phyloP scores from a whole-genome alignment of 2,113 vertebrate genomes.

The Burhinus bistriatus region DNA sequence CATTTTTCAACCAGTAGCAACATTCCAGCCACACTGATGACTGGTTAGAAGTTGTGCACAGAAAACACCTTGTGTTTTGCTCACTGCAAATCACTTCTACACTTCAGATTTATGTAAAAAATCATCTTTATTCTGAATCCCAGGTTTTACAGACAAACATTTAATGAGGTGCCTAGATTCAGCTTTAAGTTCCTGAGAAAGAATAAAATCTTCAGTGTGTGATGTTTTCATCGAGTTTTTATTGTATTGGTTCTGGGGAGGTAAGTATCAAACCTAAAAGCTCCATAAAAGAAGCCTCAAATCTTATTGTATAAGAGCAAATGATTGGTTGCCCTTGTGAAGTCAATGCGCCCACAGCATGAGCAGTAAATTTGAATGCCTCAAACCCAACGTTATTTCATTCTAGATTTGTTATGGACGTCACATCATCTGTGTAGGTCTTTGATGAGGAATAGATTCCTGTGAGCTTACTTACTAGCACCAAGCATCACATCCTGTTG shows the following conservation, averaged over 20 bases:
- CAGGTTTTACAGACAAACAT: neutral
- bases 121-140: neutral
- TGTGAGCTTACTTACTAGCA: neutral
- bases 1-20: neutral
- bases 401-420: neutral
- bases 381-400: neutral
- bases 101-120: neutral
- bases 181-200: neutral
- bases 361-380: neutral
- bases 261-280: neutral
- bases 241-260: neutral
- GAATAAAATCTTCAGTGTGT: neutral
- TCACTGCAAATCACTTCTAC: neutral
- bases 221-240: neutral
- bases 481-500: neutral
- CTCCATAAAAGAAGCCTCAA: neutral
- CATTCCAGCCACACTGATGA: neutral
- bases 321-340: neutral
- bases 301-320: neutral
- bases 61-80: neutral
- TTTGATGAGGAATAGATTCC: neutral
- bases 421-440: neutral
- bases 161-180: neutral
- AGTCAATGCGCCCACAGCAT: neutral
- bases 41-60: neutral